Conservation (phyloP, 2,797 vertebrate genomes). For the Sylvilagus floridanus region DNA sequence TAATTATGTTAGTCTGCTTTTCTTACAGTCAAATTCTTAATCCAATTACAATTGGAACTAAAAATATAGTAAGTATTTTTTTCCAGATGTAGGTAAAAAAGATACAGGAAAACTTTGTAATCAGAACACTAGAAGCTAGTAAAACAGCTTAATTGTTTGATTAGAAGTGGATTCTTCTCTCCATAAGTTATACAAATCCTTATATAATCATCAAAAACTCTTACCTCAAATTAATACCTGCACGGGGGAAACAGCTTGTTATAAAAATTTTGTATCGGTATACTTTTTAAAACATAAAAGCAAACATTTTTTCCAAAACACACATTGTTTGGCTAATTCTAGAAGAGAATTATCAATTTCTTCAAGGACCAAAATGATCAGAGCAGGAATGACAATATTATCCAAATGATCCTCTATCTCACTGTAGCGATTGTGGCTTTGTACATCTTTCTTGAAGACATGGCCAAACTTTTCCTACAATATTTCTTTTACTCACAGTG, state of each 20-base stretch:
- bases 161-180: slow-evolving; percentile 76
- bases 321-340: slow-evolving; percentile 77
- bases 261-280: slow-evolving; percentile 65
- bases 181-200: slow-evolving; percentile 73
- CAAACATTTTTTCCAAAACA: slow-evolving; percentile 53
- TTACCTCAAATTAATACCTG: slow-evolving; percentile 59
- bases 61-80: slow-evolving; percentile 72
- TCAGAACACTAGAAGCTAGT: slow-evolving; percentile 61
- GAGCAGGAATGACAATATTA: slow-evolving; percentile 13
- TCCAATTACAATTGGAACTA: slow-evolving; percentile 77
- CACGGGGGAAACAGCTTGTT: slow-evolving; percentile 53
- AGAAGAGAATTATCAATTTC: slow-evolving; percentile 54
- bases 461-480: neutral
- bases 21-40: slow-evolving; percentile 48
- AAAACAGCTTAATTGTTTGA: slow-evolving; percentile 59
- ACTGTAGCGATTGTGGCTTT: slow-evolving; percentile 46
- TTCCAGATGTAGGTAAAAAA: slow-evolving; percentile 64
- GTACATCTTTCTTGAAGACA: neutral
- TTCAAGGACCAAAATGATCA: slow-evolving; percentile 67
- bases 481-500: slow-evolving; percentile 16
- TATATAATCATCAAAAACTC: slow-evolving; percentile 21
- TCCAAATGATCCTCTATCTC: slow-evolving; percentile 2
- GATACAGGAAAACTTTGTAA: slow-evolving; percentile 32
- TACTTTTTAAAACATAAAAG: slow-evolving; percentile 72
- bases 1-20: slow-evolving; percentile 57